Conservation (phyloP, 2,888 invertebrate species). For the Adela reaumurella region DNA sequence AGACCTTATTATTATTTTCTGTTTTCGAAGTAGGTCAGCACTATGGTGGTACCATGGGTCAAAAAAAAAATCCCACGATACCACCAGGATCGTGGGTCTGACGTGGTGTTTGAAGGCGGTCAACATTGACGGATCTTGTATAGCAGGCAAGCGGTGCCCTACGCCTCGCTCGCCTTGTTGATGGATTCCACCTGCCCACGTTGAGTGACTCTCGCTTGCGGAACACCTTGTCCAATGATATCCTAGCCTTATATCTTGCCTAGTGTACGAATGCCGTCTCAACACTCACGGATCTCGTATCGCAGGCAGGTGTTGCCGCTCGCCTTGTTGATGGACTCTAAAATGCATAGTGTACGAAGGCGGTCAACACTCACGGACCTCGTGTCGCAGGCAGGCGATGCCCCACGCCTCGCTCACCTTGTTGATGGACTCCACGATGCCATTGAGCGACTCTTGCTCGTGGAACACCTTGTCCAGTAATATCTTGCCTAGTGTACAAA, state of each 20-base stretch:
- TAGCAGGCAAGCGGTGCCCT: constrained; percentile 96
- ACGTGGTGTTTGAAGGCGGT: no score
- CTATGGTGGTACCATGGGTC: no score
- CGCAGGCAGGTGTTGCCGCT: constrained; percentile 94
- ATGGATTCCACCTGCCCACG: constrained; percentile 93
- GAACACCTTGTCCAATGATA: constrained; percentile 94
- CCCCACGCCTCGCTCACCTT: constrained; percentile 99
- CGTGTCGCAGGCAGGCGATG: constrained; percentile 85
- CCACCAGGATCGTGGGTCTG: no score
- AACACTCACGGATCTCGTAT: constrained; percentile 94
- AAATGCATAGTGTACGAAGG: constrained; percentile 89
- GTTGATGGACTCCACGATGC: constrained; percentile 94
- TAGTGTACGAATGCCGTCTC: constrained; percentile 97
- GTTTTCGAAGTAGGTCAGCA: no score
- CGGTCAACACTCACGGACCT: constrained; percentile 37
- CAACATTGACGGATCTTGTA: constrained; percentile 49
- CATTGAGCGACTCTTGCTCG: constrained; percentile 93
- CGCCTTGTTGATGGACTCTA: constrained; percentile 96
- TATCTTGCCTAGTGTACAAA: no score
- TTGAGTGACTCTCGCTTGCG: constrained; percentile 94
- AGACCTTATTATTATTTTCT: no score
- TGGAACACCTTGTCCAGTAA: constrained; percentile 93
- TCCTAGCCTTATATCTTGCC: constrained; percentile 99
- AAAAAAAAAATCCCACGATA: no score
- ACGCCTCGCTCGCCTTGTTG: constrained; percentile 96